Conservation (phyloP, 2,113 vertebrate species). For the Lota lota region DNA sequence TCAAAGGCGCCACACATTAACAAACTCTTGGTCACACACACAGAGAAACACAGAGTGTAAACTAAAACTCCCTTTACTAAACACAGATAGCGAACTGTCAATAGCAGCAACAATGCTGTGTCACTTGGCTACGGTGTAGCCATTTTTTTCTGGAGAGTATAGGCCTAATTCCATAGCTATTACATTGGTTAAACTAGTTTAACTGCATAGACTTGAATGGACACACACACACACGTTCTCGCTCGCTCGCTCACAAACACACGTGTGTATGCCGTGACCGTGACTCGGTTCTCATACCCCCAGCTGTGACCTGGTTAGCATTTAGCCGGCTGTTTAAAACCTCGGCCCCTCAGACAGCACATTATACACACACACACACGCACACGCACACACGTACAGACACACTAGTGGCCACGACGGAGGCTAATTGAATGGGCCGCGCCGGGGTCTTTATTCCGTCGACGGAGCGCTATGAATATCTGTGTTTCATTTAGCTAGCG, state of each 20-base stretch:
- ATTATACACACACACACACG: conserved; percentile 37
- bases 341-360: conserved; percentile 65
- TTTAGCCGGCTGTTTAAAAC: conserved; percentile 65
- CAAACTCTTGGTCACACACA: not conserved
- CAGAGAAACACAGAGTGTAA: not conserved
- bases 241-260: not conserved
- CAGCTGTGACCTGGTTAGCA: conserved; percentile 65
- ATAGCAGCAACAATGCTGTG: not conserved
- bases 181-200: no score
- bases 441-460: conserved; percentile 54
- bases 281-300: conserved; percentile 58
- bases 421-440: conserved; percentile 65
- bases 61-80: not conserved
- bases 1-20: not conserved
- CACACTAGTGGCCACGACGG: conserved; percentile 19
- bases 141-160: no score
- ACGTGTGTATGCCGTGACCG: conserved; percentile 12
- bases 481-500: conserved; percentile 58
- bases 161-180: no score
- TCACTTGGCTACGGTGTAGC: no score
- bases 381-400: conserved; percentile 7
- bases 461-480: conserved; percentile 65
- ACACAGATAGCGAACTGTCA: not conserved
- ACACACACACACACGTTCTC: conserved; percentile 15
- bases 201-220: conserved; percentile 1